A percentile compares a stretch with the other conserved stretches of the same genome.
phyloP scores from a whole-genome alignment of 2,113 vertebrate genomes.

The Ceyx cyanopectus region DNA sequence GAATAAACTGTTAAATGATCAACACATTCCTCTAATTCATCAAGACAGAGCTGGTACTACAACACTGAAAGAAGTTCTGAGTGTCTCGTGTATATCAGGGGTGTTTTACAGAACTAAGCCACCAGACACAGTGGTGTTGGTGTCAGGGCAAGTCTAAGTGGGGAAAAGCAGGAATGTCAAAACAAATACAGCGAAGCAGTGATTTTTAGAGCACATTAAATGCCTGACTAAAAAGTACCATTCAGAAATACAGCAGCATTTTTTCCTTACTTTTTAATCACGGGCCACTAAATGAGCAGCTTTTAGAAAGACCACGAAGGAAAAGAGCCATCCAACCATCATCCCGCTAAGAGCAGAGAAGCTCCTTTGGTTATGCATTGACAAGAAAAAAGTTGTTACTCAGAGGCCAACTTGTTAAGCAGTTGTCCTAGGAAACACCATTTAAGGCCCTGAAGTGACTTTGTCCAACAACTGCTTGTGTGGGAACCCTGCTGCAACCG shows the following conservation, averaged over 20 bases:
- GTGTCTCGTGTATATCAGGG: neutral
- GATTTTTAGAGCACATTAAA: neutral
- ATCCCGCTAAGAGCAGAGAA: neutral
- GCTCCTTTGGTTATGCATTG: neutral
- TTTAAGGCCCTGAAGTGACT: neutral
- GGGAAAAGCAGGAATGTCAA: neutral
- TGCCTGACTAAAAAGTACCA: neutral
- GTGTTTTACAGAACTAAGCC: neutral
- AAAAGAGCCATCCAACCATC: neutral
- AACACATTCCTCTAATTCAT: neutral
- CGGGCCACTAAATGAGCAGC: rapidly evolving
- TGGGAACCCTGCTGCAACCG: neutral
- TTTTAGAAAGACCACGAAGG: neutral
- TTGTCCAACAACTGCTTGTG: neutral
- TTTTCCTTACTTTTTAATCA: neutral
- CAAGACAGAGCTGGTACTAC: neutral
- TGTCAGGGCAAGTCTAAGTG: neutral
- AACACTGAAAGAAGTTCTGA: neutral
- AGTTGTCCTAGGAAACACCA: neutral
- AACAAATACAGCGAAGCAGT: neutral
- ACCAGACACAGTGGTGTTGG: neutral
- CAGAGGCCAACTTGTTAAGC: neutral
- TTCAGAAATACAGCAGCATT: neutral
- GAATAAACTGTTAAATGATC: neutral
- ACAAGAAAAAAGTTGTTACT: neutral